Evolutionary conservation across 2,113 vertebrate species (phyloP).

Genomic region (Atherinomorus stipes): DNA sequence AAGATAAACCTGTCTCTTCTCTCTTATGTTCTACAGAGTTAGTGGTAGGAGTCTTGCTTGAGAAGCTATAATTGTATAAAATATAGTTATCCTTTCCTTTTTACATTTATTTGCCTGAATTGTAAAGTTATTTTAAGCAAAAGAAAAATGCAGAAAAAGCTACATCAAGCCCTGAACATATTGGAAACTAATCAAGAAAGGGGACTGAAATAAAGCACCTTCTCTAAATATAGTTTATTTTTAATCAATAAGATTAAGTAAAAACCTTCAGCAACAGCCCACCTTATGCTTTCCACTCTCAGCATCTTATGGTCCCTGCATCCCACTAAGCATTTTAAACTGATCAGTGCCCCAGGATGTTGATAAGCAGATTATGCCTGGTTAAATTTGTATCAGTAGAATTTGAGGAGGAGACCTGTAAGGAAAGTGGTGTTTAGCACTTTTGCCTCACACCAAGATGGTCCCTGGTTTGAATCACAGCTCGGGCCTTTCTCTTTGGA

Average conservation of each 20-base stretch:
- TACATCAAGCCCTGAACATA: not conserved
- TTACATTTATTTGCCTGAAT: not conserved
- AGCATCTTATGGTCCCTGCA: slow-evolving; percentile 77
- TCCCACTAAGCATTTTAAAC: slow-evolving; percentile 82
- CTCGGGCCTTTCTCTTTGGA: too few relatives aligned
- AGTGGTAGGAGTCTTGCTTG: slow-evolving; percentile 12
- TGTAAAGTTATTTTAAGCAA: not conserved
- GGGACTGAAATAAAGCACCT: not conserved
- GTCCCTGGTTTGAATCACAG: too few relatives aligned
- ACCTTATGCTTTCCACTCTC: slow-evolving; percentile 79
- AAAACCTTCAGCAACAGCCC: slow-evolving; percentile 59
- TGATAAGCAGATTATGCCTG: slow-evolving; percentile 87
- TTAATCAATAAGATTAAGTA: slow-evolving; percentile 79
- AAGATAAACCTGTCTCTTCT: slow-evolving; percentile 11
- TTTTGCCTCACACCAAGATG: too few relatives aligned
- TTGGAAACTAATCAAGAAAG: not conserved
- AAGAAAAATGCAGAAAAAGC: not conserved
- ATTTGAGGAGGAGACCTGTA: slow-evolving; percentile 81
- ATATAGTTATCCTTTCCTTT: not conserved
- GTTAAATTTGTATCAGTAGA: slow-evolving; percentile 87
- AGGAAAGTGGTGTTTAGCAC: too few relatives aligned
- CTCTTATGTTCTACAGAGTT: slow-evolving; percentile 15
- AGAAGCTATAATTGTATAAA: slow-evolving; percentile 14
- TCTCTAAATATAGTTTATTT: slow-evolving; percentile 68
- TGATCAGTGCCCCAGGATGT: slow-evolving; percentile 81